Evolutionary conservation across 2,888 invertebrate species (phyloP), one percentile per base, ranked within the genome.

Genomic region (Cheilosia variabilis): DNA sequence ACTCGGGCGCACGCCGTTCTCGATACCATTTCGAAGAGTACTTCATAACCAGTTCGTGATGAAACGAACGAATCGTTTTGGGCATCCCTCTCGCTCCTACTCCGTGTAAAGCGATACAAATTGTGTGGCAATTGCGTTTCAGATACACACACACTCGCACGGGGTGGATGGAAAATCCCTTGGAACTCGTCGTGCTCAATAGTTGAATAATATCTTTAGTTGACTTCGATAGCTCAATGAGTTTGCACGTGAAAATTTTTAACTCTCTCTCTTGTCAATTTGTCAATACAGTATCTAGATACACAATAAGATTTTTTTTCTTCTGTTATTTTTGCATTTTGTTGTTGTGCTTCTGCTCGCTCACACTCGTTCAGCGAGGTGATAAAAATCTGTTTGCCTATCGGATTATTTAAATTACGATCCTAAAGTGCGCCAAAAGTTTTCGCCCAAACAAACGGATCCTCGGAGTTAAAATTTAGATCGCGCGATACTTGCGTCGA

Each of bases 141-240:
- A 76, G 65, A 62, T 79, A 79, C 76, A 87, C 66, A 87, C 78
- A 87, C 78, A 79, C 79, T 71, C 66, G 55, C 68, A 77, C 57
- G 60, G 41, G 24, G 13, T 58, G 52, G 53, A 83, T 79, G 83
- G 83, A 87, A 87, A 87, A 80, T 82, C 87, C 87, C 87, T 87
- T 84, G 87, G 87, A 87, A 86, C 87, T 88, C 79, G 82, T 83
- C 63, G 90, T 91, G 90, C 90, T 90, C 83, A 79, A 83, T 87
- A 83, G 87, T 87, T 83, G 82, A 83, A 90, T 90, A 91, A 91
- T 92, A 91, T 91, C 91, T 91, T 92, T 92, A 92, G 92, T 92
- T 92, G 91, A 92, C 91, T 92, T 92, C 92, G 92, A 92, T 92
- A 92, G 92, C 92, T 92, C 92, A 90, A 90, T 90, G 91, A 91